A percentile compares a stretch with the other conserved stretches of the same genome.
phyloP scores from a whole-genome alignment of 2,888 invertebrate genomes.

The Lithosia quadra region DNA sequence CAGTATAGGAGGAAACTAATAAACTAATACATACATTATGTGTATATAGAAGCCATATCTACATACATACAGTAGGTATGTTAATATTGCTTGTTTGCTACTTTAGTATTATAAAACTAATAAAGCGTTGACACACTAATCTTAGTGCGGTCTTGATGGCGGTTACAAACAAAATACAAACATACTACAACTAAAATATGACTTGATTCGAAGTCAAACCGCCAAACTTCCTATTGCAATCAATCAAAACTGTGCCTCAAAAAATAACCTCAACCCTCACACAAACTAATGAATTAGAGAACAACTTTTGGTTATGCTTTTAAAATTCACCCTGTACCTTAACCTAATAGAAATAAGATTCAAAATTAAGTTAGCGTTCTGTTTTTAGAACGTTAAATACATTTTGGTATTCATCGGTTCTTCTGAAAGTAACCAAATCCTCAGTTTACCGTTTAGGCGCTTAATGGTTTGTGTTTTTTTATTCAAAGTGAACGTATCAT shows the following conservation, averaged over 20 bases:
- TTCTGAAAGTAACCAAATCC: slow-evolving; percentile 75
- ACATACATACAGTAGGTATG: too few species aligned
- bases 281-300: slow-evolving; percentile 50
- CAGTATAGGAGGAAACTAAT: too few species aligned
- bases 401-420: slow-evolving; percentile 49
- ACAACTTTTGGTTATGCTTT: slow-evolving; percentile 16
- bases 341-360: neutral
- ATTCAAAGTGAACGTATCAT: slow-evolving; percentile 73
- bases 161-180: slow-evolving; percentile 35
- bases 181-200: slow-evolving; percentile 43
- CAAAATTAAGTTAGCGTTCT: slow-evolving; percentile 12
- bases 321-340: slow-evolving; percentile 19
- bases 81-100: neutral
- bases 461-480: slow-evolving; percentile 74
- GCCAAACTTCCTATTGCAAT: slow-evolving; percentile 54
- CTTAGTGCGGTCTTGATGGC: slow-evolving; percentile 24
- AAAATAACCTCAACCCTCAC: slow-evolving; percentile 48
- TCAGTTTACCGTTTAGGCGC: slow-evolving; percentile 79
- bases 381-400: neutral
- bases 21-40: too few species aligned
- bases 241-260: slow-evolving; percentile 49
- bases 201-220: slow-evolving; percentile 33
- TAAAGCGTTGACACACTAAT: neutral
- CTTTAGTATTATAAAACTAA: neutral
- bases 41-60: too few species aligned